phyloP scores from a whole-genome alignment of 2,113 vertebrate species.

The Alosa alosa region DNA sequence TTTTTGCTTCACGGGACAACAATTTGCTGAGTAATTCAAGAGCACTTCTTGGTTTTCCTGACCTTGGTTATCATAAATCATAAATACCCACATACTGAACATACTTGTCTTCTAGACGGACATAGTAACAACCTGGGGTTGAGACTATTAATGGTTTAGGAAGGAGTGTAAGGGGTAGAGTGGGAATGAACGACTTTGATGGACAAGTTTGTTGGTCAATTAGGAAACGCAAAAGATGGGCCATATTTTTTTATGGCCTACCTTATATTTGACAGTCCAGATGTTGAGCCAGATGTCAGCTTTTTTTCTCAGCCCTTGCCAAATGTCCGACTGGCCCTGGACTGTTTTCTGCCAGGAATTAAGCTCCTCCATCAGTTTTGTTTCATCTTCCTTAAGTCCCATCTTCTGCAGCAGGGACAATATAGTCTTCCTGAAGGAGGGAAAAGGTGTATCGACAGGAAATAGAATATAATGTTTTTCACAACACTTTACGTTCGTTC shows the following conservation, averaged over 20 bases:
- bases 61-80: not conserved
- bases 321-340: slow-evolving; percentile 31
- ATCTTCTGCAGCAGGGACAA: slow-evolving; percentile 43
- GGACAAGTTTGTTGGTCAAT: not conserved
- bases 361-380: slow-evolving; percentile 56
- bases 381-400: slow-evolving; percentile 52
- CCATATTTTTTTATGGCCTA: slow-evolving; percentile 23
- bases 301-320: slow-evolving; percentile 45
- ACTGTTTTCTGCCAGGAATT: slow-evolving; percentile 48
- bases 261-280: slow-evolving; percentile 64
- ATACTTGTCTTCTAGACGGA: not conserved
- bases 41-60: not conserved
- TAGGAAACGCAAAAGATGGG: not conserved
- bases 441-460: not conserved
- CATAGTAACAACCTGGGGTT: not conserved
- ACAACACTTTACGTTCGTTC: not conserved
- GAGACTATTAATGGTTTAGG: not conserved
- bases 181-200: not conserved
- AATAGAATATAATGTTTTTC: not conserved
- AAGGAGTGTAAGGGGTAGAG: not conserved
- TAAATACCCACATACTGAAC: not conserved
- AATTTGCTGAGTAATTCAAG: slow-evolving; percentile 13
- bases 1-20: not conserved
- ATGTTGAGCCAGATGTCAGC: slow-evolving; percentile 55
- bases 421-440: slow-evolving; percentile 42